Evolutionary conservation across 2,888 invertebrate species (phyloP), one percentile per base, ranked within the genome.

Genomic region (Mesorhabditis sp.): DNA sequence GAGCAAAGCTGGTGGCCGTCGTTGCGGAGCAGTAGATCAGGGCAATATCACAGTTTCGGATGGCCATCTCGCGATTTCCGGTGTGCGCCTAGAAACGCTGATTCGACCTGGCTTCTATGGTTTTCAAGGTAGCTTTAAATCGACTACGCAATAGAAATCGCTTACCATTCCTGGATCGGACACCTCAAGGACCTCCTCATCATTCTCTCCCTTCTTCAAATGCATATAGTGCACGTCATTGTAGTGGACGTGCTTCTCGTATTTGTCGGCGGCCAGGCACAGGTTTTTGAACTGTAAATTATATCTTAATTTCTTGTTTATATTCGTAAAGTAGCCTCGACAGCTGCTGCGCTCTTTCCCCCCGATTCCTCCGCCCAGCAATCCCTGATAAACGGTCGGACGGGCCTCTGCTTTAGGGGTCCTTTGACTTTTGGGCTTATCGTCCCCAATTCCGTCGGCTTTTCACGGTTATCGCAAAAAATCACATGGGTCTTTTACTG

Each of bases 11-110:
- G 58, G 58, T 13, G n/a, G 58, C n/a, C n/a, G 72, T 67, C 5
- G 65, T 45, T 4, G 75, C 67, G 0, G 78, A 76, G 64, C 74
- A 78, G 66, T 74, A 73, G 43, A 78, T 72, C 43, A 78, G 69
- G 4, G 73, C 73, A 43, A 68, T 72, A 68, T 76, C 76, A 43
- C 76, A 75, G 28, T 66, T 67, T 10, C 73, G 70, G 41, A 78
- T 71, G 10, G 78, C 78, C 76, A 78, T 76, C 68, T 78, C 78
- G 42, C 78, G 72, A 5, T 72, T 74, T n/a, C 78, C 78, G 5
- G 78, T 78, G 45, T 71, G 62, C 28, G 72, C 74, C 77, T 76
- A 70, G 65, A 77, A 50, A 50, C 58, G 7, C n/a, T 50, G 58
- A n/a, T n/a, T 50, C 58, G 1, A 50, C 58, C 7, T n/a, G n/a